phyloP scores from a whole-genome alignment of 2,888 invertebrate genomes.

The Cepaea hortensis region DNA sequence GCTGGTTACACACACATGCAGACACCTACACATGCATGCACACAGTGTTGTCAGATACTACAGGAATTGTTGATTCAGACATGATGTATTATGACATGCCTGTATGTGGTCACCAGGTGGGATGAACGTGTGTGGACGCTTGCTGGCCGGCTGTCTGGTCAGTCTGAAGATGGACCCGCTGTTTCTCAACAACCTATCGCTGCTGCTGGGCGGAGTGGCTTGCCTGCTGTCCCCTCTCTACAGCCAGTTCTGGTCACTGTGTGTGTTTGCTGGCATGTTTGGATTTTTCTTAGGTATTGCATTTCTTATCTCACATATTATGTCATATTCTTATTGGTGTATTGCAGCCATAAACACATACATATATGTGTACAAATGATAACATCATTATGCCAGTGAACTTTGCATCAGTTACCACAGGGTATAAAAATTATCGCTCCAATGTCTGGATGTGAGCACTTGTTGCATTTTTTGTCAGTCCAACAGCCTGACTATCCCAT shows the following conservation, averaged over 20 bases:
- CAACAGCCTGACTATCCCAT: too few species aligned
- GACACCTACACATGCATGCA: background rate
- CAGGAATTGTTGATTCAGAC: background rate
- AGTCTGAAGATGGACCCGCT: slow-evolving; percentile 34
- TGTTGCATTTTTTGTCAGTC: too few species aligned
- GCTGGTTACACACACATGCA: too few species aligned
- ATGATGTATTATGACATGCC: background rate
- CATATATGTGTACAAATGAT: background rate
- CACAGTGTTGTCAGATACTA: background rate
- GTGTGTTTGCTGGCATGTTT: slow-evolving; percentile 31
- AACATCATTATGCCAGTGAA: background rate
- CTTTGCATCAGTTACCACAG: too few species aligned
- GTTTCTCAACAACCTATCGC: slow-evolving; percentile 40
- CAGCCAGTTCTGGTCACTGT: slow-evolving; percentile 47
- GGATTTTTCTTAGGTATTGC: slow-evolving; percentile 47
- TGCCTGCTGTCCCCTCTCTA: slow-evolving; percentile 46
- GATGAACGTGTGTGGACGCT: slow-evolving; percentile 46
- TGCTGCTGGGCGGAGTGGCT: slow-evolving; percentile 42
- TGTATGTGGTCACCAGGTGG: slow-evolving; percentile 31
- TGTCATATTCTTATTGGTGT: background rate
- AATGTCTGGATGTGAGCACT: too few species aligned
- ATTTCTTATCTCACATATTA: background rate
- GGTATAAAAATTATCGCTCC: too few species aligned
- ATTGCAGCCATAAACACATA: background rate
- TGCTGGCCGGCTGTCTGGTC: slow-evolving; percentile 41